Conservation (phyloP, 2,797 vertebrate species). For the Babyrousa celebensis region DNA sequence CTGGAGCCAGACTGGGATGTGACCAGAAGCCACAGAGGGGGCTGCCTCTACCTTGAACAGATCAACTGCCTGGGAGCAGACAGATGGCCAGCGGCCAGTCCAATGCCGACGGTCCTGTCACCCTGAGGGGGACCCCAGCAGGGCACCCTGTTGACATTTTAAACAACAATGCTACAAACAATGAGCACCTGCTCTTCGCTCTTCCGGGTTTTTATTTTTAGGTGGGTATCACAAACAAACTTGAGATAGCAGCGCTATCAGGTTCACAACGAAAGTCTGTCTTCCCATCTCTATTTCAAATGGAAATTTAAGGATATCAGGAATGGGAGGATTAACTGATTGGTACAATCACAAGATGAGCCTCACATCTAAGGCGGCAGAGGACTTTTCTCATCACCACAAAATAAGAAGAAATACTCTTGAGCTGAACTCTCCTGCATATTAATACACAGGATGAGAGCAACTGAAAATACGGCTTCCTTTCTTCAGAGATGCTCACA, state of each 20-base stretch:
- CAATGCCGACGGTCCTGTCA: accelerated
- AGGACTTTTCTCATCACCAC: neutral
- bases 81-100: accelerated
- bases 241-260: neutral
- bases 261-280: neutral
- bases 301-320: neutral
- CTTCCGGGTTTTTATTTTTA: neutral
- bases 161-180: neutral
- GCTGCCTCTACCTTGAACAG: neutral
- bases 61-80: accelerated
- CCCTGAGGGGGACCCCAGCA: accelerated
- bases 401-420: neutral
- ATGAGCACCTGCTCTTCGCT: too few relatives aligned
- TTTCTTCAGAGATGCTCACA: neutral
- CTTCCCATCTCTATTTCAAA: neutral
- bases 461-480: accelerated
- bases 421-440: neutral
- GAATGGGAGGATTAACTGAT: neutral
- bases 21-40: neutral
- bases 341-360: neutral
- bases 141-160: neutral
- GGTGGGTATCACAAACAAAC: neutral
- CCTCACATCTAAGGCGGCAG: neutral
- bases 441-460: neutral
- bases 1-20: neutral